Evolutionary conservation across 2,888 invertebrate species (phyloP).

Genomic region (Hoplodrina ambigua): DNA sequence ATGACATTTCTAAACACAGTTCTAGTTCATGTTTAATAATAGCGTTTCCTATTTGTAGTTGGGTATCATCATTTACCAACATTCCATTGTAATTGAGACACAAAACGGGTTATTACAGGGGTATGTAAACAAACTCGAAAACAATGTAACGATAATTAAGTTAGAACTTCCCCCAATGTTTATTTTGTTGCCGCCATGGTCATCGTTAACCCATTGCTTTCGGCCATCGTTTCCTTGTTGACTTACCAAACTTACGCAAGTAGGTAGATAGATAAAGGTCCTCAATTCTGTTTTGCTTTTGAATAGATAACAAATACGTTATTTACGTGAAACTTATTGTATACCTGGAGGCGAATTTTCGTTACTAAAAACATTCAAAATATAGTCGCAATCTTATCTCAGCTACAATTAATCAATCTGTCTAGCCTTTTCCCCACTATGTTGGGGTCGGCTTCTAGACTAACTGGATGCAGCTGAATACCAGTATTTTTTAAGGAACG

Average conservation of each 20-base stretch:
- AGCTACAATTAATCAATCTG: no score
- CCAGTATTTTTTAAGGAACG: no score
- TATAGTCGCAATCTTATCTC: no score
- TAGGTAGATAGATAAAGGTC: conserved; percentile 28
- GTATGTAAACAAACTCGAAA: conserved; percentile 49
- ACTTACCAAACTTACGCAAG: conserved; percentile 42
- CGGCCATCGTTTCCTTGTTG: conserved; percentile 39
- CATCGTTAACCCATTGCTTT: conserved; percentile 49
- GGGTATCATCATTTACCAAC: conserved; percentile 11
- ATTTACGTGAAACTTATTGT: conserved; percentile 1
- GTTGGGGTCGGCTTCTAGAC: no score
- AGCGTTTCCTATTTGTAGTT: background rate
- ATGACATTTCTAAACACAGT: no score
- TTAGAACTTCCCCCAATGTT: conserved; percentile 44
- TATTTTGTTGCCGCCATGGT: conserved; percentile 46
- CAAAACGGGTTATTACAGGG: conserved; percentile 38
- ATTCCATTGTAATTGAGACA: conserved; percentile 35
- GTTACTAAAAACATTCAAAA: no score
- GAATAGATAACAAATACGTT: background rate
- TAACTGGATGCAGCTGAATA: no score
- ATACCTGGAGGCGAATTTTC: no score
- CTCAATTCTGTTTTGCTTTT: conserved; percentile 25
- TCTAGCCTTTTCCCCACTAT: no score
- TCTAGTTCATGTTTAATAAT: background rate
- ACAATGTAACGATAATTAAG: conserved; percentile 46